Conservation (phyloP, 2,113 vertebrate genomes). For the Aegithalos caudatus region DNA sequence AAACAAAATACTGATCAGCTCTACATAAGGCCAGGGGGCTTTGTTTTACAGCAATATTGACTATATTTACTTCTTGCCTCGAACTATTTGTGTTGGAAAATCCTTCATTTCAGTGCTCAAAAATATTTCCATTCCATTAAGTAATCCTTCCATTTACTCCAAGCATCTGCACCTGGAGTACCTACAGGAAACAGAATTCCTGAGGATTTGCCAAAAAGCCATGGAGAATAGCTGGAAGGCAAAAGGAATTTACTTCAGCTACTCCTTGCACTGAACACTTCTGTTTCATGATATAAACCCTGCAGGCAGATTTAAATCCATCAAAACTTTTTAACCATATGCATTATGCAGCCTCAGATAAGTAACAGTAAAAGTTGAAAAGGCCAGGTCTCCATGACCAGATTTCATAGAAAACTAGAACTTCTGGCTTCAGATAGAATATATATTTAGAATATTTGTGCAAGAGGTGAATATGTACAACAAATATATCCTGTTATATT, state of each 20-base stretch:
- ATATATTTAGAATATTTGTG: background rate
- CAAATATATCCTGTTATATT: background rate
- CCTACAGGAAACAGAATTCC: background rate
- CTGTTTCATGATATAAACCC: background rate
- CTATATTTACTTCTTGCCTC: background rate
- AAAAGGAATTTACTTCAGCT: background rate
- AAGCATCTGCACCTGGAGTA: background rate
- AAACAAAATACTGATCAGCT: background rate
- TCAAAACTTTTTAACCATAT: background rate
- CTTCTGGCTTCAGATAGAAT: constrained; percentile 13
- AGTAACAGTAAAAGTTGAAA: background rate
- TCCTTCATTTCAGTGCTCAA: background rate
- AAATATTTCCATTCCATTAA: background rate
- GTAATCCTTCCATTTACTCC: background rate
- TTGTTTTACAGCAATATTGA: background rate
- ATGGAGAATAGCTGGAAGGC: background rate
- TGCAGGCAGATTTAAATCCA: background rate
- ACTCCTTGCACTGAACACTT: background rate
- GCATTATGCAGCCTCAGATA: background rate
- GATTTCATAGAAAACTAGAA: constrained; percentile 52
- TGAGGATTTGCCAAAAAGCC: background rate
- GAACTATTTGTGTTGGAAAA: background rate
- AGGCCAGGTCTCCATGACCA: background rate
- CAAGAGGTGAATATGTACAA: constrained; percentile 16
- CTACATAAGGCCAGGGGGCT: background rate